A percentile compares a stretch with the other conserved stretches of the same genome.
Evolutionary conservation across 2,797 vertebrate species (phyloP).

Genomic region (Chaetodon trifasciatus): DNA sequence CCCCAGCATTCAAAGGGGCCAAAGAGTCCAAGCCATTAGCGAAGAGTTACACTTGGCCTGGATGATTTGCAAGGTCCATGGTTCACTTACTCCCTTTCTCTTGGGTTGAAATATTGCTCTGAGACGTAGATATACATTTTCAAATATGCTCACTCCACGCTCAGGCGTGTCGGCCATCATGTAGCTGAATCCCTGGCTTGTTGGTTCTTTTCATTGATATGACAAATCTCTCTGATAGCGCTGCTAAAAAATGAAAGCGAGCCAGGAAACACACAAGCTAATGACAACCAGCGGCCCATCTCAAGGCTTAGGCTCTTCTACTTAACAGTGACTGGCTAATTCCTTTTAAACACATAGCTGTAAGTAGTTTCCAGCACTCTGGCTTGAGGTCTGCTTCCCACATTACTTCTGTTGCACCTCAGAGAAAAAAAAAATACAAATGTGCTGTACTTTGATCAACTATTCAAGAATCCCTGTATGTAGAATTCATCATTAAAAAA

Average conservation of each 20-base stretch:
- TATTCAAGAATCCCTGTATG: background rate
- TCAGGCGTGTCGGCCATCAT: constrained; percentile 4
- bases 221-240: constrained; percentile 46
- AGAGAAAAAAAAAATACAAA: background rate
- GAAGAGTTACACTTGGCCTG: constrained; percentile 66
- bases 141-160: constrained; percentile 34
- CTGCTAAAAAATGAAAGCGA: constrained; percentile 28
- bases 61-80: constrained; percentile 65
- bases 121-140: constrained; percentile 51
- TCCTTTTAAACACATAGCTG: constrained; percentile 33
- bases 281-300: constrained; percentile 34
- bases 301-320: constrained; percentile 22
- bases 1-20: constrained; percentile 65
- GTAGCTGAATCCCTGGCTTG: constrained; percentile 12
- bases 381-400: background rate
- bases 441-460: background rate
- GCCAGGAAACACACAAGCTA: constrained; percentile 26
- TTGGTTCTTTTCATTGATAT: constrained; percentile 43
- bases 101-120: constrained; percentile 41
- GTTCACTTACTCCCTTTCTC: constrained; percentile 51
- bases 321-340: constrained; percentile 34
- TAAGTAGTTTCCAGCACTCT: constrained; percentile 2
- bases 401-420: constrained; percentile 5
- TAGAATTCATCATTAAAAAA: background rate
- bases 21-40: constrained; percentile 75